These are phyloP conservation scores for Lithophane socia DNA, from an alignment of 2,888 invertebrate genomes.

Conservation along the genomic window DNA sequence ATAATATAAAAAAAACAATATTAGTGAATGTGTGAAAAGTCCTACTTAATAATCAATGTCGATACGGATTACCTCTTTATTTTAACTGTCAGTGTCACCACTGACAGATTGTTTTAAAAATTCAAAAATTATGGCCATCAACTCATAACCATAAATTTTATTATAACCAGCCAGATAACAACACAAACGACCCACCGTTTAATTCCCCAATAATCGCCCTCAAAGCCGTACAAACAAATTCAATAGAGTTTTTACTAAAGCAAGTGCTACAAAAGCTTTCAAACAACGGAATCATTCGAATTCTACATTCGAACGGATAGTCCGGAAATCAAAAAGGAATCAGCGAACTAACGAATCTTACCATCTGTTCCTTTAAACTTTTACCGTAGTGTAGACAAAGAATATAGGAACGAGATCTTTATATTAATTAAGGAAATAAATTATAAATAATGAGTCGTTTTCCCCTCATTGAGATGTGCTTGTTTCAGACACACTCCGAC, in stretches of 20 bases:
- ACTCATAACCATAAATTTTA: not conserved
- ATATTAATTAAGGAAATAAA: constrained; percentile 87
- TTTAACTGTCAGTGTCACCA: not conserved
- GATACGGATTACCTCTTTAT: not conserved
- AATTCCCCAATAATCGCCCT: constrained; percentile 2
- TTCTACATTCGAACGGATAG: constrained; percentile 53
- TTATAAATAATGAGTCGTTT: constrained; percentile 80
- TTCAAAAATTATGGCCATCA: not conserved
- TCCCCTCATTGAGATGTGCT: constrained; percentile 66
- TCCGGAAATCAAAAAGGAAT: constrained; percentile 64
- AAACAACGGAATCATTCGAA: constrained; percentile 55
- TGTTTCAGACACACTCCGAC: constrained; percentile 63
- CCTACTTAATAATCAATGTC: not conserved
- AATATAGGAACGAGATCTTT: constrained; percentile 64
- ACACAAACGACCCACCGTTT: not conserved
- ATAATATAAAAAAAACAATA: too few species aligned
- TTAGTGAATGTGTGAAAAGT: not conserved
- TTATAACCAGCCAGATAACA: not conserved
- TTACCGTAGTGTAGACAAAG: constrained; percentile 33
- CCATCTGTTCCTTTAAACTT: constrained; percentile 60
- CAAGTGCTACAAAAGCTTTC: constrained; percentile 55
- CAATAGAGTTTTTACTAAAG: constrained; percentile 57
- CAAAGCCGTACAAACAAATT: constrained; percentile 31
- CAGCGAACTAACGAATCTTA: constrained; percentile 51
- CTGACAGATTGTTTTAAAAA: not conserved